Conservation (phyloP, 2,888 invertebrate genomes). For the Dione vanillae region DNA sequence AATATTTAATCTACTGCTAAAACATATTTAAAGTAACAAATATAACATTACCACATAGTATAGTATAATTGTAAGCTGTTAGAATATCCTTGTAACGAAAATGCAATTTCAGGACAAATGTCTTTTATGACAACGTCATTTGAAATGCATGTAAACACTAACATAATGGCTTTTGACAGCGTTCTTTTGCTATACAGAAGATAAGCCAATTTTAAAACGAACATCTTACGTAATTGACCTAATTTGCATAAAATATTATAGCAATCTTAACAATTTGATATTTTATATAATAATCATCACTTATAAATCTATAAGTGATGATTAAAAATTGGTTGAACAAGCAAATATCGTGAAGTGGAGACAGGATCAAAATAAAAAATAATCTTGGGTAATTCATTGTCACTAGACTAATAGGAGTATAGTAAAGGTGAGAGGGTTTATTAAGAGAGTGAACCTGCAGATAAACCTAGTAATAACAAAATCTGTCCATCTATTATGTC, state of each 20-base stretch:
- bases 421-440: too few species aligned
- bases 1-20: not conserved
- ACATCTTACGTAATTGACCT: conserved; percentile 2
- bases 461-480: too few species aligned
- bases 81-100: conserved; percentile 18
- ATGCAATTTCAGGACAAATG: conserved; percentile 30
- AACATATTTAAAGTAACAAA: not conserved
- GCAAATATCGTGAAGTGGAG: too few species aligned
- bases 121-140: conserved; percentile 34
- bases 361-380: too few species aligned
- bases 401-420: too few species aligned
- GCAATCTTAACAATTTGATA: conserved; percentile 10
- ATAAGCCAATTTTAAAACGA: conserved; percentile 27
- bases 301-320: too few species aligned
- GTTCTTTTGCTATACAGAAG: conserved; percentile 3
- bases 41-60: conserved; percentile 35
- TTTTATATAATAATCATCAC: too few species aligned
- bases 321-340: too few species aligned
- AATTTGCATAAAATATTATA: conserved; percentile 6
- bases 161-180: conserved; percentile 13
- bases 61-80: conserved; percentile 1
- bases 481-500: too few species aligned
- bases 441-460: too few species aligned
- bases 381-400: too few species aligned
- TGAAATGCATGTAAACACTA: conserved; percentile 18